phyloP scores from a whole-genome alignment of 2,888 invertebrate genomes.

The Metacarcinus magister region DNA sequence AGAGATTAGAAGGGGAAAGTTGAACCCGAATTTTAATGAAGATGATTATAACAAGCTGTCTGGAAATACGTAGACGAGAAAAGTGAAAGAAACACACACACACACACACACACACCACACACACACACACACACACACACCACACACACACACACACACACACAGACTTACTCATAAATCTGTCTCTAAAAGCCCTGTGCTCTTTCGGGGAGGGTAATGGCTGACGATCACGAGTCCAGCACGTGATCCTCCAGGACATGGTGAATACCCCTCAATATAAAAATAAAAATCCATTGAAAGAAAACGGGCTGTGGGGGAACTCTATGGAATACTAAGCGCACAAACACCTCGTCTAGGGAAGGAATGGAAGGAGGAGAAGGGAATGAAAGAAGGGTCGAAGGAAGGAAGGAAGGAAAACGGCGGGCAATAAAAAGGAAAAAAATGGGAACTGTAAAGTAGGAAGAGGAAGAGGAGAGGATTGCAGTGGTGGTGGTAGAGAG shows the following conservation, averaged over 20 bases:
- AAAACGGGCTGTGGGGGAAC: background rate
- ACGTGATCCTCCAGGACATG: no score
- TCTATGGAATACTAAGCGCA: background rate
- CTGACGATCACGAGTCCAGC: no score
- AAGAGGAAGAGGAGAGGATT: background rate
- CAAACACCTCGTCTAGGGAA: background rate
- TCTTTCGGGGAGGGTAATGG: no score
- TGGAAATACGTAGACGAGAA: no score
- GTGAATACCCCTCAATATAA: background rate
- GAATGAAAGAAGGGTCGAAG: no score
- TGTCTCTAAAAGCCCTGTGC: no score
- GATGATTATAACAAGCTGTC: background rate
- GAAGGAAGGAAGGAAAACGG: background rate
- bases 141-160: background rate
- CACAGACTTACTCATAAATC: no score
- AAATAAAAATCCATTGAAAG: background rate
- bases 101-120: conserved; percentile 41
- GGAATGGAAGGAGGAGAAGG: no score
- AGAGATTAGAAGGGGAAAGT: background rate
- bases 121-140: conserved; percentile 10
- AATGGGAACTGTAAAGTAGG: background rate
- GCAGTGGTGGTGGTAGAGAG: background rate
- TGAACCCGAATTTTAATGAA: background rate
- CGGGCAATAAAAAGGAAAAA: background rate
- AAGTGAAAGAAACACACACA: background rate